A percentile compares a stretch with the other conserved stretches of the same genome.
Conservation (phyloP, 1,140 invertebrate species). For the Venustaconcha ellipsiformis region DNA sequence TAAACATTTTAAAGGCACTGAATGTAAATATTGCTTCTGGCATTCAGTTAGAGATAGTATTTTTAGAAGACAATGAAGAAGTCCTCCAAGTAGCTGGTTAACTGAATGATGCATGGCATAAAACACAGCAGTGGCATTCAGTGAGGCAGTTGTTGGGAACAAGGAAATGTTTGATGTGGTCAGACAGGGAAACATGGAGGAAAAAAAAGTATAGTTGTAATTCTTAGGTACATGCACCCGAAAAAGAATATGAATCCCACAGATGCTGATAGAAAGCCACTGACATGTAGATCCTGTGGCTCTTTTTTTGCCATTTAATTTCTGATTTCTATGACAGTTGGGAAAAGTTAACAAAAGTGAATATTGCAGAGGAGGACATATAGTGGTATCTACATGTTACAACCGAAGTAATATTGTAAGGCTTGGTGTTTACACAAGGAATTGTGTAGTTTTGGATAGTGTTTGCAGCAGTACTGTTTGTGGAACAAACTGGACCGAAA, state of each 20-base stretch:
- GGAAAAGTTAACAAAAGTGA: constrained; percentile 33
- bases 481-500: constrained; percentile 24
- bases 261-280: constrained; percentile 20
- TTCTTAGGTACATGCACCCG: too few species aligned
- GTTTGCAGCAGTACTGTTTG: constrained; percentile 38
- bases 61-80: constrained; percentile 39
- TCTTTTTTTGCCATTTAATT: constrained; percentile 36
- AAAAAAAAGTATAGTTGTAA: not conserved
- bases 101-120: constrained; percentile 3
- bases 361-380: constrained; percentile 27
- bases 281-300: constrained; percentile 37
- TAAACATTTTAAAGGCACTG: constrained; percentile 26
- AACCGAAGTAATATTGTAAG: constrained; percentile 18
- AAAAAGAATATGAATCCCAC: constrained; percentile 27
- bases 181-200: constrained; percentile 3
- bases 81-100: constrained; percentile 26
- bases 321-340: constrained; percentile 39
- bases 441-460: constrained; percentile 35
- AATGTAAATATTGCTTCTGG: not conserved
- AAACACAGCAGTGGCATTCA: not conserved
- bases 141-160: constrained; percentile 8
- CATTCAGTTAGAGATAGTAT: constrained; percentile 32
- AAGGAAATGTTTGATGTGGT: constrained; percentile 7
- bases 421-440: constrained; percentile 29
- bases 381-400: constrained; percentile 33